These are phyloP conservation scores for Falco novaeseelandiae DNA, from an alignment of 2,797 vertebrate species.

Conservation along the genomic window DNA sequence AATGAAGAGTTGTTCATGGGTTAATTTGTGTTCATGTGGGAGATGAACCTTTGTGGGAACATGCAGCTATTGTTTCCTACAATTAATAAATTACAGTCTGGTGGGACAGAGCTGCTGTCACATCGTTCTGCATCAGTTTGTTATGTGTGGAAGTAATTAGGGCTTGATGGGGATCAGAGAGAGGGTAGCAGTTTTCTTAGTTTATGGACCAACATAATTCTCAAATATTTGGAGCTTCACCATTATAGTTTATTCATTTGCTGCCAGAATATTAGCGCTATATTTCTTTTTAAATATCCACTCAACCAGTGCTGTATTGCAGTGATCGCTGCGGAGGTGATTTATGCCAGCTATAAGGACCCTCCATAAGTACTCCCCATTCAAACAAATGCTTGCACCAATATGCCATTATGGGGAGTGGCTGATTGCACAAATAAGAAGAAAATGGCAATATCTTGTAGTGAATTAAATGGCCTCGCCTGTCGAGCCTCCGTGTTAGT, in stretches of 20 bases:
- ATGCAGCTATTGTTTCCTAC: not conserved
- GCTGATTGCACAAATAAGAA: not conserved
- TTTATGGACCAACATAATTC: not conserved
- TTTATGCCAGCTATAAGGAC: not conserved
- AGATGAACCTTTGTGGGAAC: not conserved
- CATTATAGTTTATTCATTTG: not conserved
- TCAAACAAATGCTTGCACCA: not conserved
- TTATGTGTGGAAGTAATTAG: not conserved
- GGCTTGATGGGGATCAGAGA: not conserved
- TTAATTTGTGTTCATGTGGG: not conserved
- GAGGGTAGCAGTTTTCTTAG: not conserved
- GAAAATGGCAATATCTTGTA: not conserved
- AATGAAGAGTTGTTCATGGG: not conserved
- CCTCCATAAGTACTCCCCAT: not conserved
- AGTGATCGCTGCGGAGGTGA: not conserved
- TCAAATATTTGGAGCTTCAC: not conserved
- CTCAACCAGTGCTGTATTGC: not conserved
- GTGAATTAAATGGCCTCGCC: not conserved
- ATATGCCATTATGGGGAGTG: not conserved
- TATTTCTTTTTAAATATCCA: conserved; percentile 16
- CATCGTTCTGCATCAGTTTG: not conserved
- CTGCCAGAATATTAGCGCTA: not conserved
- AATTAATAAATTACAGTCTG: fast-evolving
- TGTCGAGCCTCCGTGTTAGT: not conserved
- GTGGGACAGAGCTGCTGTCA: not conserved